Base-by-base conservation (phyloP, 2,888 invertebrate species). In the Euplagia quadripunctaria region DNA sequence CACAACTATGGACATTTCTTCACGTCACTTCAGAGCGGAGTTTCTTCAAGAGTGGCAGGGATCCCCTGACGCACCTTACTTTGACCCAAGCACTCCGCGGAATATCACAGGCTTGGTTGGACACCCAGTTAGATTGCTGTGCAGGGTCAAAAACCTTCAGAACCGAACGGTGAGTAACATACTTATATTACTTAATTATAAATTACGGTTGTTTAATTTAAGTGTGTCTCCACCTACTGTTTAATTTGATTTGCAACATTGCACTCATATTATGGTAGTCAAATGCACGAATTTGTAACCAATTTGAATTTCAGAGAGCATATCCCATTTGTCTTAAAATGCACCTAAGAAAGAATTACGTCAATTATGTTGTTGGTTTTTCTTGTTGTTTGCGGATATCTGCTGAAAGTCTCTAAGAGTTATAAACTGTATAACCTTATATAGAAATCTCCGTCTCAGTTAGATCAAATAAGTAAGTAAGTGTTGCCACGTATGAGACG, bases 101-200 rank as follows among this genome's bases (percentile, higher is more conserved):
- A 98, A 98, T 89, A 97, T 98, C 71, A 98, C 98, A 14, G 98
- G 98, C 7, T 96, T 98, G 52, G 98, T 98, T 16, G 98, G 98
- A 17, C 98, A 98, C 87, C 98, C 98, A 42, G 98, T 98, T 42
- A 96, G 97, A 85, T 94, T 98, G 81, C 97, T 98, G 85, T 98
- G 98, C 90, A 96, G 98, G 85, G 98, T 98, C 79, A 98, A 98
- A 93, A 98, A 98, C 93, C 95, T 98, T 78, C 98, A 98, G 86
- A 98, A 98, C 93, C 96, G 98, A 93, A 98, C 98, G 93, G 98
- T 98, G 90, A 97, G 98, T 95, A 66, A 5, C 4, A 31, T 31
- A 31, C 31, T 31, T n/a, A n/a, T n/a, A n/a, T n/a, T n/a, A n/a
- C n/a, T n/a, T n/a, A n/a, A n/a, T n/a, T n/a, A n/a, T n/a, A n/a